These are phyloP conservation scores for Apis mellifera DNA, from an alignment of 1,140 invertebrate genomes.

Conservation along the genomic window Amel_HAv3.1 CM009943.2:8368501-8369000, in stretches of 20 bases:
- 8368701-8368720: too few relatives aligned
- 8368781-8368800: background rate
- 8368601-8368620: too few relatives aligned
- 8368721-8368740: background rate
- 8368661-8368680: too few relatives aligned
- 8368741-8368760: background rate
- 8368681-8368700: too few relatives aligned
- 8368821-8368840: constrained; percentile 30
- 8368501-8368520: too few relatives aligned
- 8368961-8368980: constrained; percentile 18
- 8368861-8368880: background rate
- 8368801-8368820: background rate
- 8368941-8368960: background rate
- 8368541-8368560: too few relatives aligned
- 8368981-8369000: constrained; percentile 70
- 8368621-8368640: too few relatives aligned
- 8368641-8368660: too few relatives aligned
- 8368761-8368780: background rate
- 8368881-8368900: constrained; percentile 23
- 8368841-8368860: constrained; percentile 12
- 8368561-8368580: too few relatives aligned
- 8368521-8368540: too few relatives aligned
- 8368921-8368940: constrained; percentile 9
- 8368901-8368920: constrained; percentile 9
- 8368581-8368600: too few relatives aligned